These are phyloP conservation scores for Nyctibius bracteatus DNA, from an alignment of 2,113 vertebrate species.

Conservation along the genomic window DNA sequence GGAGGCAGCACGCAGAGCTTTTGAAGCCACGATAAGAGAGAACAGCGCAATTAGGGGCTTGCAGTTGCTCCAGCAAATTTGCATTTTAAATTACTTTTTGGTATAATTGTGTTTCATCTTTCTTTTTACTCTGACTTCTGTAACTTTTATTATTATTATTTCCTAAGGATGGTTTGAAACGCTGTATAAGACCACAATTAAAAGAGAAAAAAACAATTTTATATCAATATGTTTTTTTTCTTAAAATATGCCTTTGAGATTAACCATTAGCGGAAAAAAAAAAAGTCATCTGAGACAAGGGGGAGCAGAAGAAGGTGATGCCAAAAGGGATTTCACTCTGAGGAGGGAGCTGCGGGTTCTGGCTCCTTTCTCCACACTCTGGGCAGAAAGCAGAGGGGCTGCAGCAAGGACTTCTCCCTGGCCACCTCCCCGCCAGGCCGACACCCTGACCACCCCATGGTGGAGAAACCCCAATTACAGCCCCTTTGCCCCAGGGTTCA, in stretches of 20 bases:
- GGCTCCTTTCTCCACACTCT: not conserved
- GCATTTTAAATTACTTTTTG: conserved; percentile 70
- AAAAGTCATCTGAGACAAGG: not conserved
- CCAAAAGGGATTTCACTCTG: not conserved
- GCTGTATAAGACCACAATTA: not conserved
- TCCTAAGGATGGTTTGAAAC: conserved; percentile 5
- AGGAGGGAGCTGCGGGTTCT: not conserved
- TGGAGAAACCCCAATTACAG: not conserved
- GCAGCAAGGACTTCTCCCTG: not conserved
- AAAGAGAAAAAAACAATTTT: not conserved
- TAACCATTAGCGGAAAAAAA: not conserved
- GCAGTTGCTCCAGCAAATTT: conserved; percentile 43
- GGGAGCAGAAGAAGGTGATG: not conserved
- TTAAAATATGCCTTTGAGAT: conserved; percentile 55
- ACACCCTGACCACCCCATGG: rapidly evolving
- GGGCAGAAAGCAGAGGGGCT: not conserved
- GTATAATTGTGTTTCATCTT: conserved; percentile 56
- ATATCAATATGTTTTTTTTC: not conserved
- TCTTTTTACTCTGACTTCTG: conserved; percentile 51
- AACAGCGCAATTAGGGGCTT: conserved; percentile 32
- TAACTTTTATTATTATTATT: conserved; percentile 28
- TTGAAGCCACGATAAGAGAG: not conserved
- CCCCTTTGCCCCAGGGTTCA: not conserved
- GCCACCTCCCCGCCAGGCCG: not conserved
- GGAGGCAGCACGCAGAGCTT: not conserved